Evolutionary conservation across 2,888 invertebrate genomes (phyloP), one percentile per base, ranked within the genome.

Genomic region (Syritta pipiens): DNA sequence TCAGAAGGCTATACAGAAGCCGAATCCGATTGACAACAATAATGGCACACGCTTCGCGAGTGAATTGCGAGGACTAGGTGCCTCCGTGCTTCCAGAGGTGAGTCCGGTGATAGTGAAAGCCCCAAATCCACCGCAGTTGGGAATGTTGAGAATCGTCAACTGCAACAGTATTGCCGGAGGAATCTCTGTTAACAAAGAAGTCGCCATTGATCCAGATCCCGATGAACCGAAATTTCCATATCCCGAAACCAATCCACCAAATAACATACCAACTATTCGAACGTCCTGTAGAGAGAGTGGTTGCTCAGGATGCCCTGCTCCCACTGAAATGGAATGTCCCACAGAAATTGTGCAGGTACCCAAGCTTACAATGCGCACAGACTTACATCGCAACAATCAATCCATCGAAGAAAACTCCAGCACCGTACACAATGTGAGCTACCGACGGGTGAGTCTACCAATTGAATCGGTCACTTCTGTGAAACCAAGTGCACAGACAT

Each of bases 81-180:
- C 85, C 37, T 87, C 88, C 35, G 86, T 86, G 6, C 85, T 88
- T 84, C 87, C 88, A 76, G 86, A 89, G 75, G 87, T 87, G 55
- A 88, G 85, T 81, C 89, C 89, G 3, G 89, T 89, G 26, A 88
- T 88, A 81, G 86, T 89, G 1, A 87, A 88, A 76, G 86, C 87
- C 1, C 86, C 88, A 1, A 87, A 86, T 71, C 83, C 85, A 37
- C 81, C 81, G 1, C 86, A 86, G 49, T 48, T 84, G 22, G 84
- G 86, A 2, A 71, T 86, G 4, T 65, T 87, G 75, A 84, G 24
- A 81, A 82, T 82, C 60, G 83, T 81, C 68, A 81, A 48, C 10
- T 49, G 62, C 4, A 53, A 46, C 42, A 53, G 35, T 9, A 17
- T 72, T 32, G 68, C 30, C 3, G 83, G 82, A 10, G 86, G 86